Base-by-base conservation (phyloP, 2,888 invertebrate species). In the Lasioglossum zephyrum region DNA sequence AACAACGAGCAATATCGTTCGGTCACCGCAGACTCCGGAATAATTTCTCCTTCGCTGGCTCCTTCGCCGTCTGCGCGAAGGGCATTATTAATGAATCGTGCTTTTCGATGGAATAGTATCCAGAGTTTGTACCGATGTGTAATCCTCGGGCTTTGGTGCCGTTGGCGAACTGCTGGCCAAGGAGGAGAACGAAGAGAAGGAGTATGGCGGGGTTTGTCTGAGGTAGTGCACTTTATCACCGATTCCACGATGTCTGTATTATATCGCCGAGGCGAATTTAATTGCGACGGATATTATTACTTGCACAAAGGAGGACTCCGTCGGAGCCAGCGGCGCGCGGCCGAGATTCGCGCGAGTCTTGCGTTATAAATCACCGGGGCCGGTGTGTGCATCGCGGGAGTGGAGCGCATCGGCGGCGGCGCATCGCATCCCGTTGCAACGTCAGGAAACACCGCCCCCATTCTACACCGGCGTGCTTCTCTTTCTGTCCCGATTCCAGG, bases 41-140 rank as follows among this genome's bases (percentile, higher is more conserved):
- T 89, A 85, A 85, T 84, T 86, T 82, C 63, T 84, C 81, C 74
- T 26, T 76, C 76, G 41, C 76, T 18, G 60, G 44, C 16, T 26
- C 44, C 26, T 31, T 41, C 69, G 49, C 44, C 31, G 57, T 36
- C 53, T 22, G 36, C 77, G 73, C 77, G 74, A 53, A 72, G 69
- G 31, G 74, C 77, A 81, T 90, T 89, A 88, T 90, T 90, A 89
- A 89, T 87, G 85, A 88, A 79, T 82, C 78, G 73, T 79, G 85
- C 84, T 81, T 86, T 79, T 49, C 88, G 85, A 84, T 84, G 81
- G 81, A 82, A 69, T 41, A 49, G 73, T 39, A 39, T 47, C 77
- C 79, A 57, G 77, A 76, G 81, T 74, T 83, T 44, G 79, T 69
- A 72, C 75, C 82, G 70, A 74, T 75, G 77, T 79, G 83, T 87